Evolutionary conservation across 2,113 vertebrate genomes (phyloP), one percentile per base, ranked within the genome.

Genomic region (Anser cygnoides): DNA sequence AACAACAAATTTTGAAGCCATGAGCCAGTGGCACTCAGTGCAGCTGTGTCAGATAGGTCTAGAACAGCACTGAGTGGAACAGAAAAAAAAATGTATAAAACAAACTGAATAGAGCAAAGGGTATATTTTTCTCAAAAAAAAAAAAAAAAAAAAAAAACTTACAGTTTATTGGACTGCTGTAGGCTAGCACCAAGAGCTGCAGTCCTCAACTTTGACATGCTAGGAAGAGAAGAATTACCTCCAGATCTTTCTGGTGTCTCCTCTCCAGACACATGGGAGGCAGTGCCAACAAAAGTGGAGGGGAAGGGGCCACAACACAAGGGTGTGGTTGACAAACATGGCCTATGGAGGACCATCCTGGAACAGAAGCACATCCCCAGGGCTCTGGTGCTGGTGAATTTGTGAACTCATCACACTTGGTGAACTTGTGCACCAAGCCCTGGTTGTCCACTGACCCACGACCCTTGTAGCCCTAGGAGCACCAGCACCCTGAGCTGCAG

Each of bases 241-340:
- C 31, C n/a, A 61, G 12, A 33, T 41, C 35, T 58, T 80, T 89
- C 33, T 29, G 8, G 9, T 20, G 3, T n/a, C 52, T 71, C 18
- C 33, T 19, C 7, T 66, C 52, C 26, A 18, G 12, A 57, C 21
- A 22, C 4, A 13, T 4, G 18, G 61, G 18, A 84, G 21, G 41
- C 21, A 1, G 1, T 52, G 21, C 23, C 52, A 92, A 61, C 33
- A 49, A 61, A 49, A 75, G 13, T 0, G 1, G 10, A 46, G 6
- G 7, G n/a, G 18, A 70, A 77, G 13, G 26, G 14, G 35, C 16
- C 55, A 50, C 17, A 39, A 33, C 7, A 43, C 1, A 1, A 81
- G 31, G 13, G 1, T 44, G 31, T 55, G 37, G 11, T 10, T 2
- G 1, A 63, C 84, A 81, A 35, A 39, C 10, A 5, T 44, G 37